Base-by-base conservation (phyloP, 2,113 vertebrate genomes). In the Lasiurus cinereus region DNA sequence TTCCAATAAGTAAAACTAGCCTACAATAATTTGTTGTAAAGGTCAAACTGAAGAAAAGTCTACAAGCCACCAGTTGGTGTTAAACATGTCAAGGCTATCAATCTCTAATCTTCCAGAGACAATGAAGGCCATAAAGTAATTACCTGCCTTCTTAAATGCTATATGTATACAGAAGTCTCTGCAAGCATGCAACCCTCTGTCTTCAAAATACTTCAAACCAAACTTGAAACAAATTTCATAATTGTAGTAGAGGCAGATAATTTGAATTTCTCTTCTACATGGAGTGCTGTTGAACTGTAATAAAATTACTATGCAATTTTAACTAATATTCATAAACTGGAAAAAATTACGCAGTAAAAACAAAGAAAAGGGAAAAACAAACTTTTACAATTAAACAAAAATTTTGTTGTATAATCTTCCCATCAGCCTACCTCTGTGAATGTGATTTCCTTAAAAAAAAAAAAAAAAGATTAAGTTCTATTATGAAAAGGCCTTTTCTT, bases 191-290 rank as follows among this genome's bases (percentile, higher is more conserved):
- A 92, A 90, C 62, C 52, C 92, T 9, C 36, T 79, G 19, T 21
- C 31, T 91, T 31, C n/a, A 76, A 80, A 84, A 91, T 59, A 67
- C n/a, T 80, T 74, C 50, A 66, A 79, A 76, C 5, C 27, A 62
- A 87, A 62, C 33, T 74, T 70, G 13, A 59, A 90, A 82, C 52
- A 86, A 39, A 59, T 24, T 56, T 59, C 21, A 33, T 78, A 88
- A 91, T 27, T 72, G 50, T 18, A 50, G 12, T 50, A 39, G 2
- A 87, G 29, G 70, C 36, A 11, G 62, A 76, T 43, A 14, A 82
- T 62, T 22, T 76, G 16, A 88, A 91, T 29, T 69, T 79, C 46
- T 33, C 56, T 95, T 93, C 36, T 82, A 85, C 59, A 76, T 76
- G n/a, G n/a, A 86, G 46, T 79, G 18, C 19, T 80, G 36, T 82